Evolutionary conservation across 2,797 vertebrate genomes (phyloP).

Genomic region (Liparis tanakae): DNA sequence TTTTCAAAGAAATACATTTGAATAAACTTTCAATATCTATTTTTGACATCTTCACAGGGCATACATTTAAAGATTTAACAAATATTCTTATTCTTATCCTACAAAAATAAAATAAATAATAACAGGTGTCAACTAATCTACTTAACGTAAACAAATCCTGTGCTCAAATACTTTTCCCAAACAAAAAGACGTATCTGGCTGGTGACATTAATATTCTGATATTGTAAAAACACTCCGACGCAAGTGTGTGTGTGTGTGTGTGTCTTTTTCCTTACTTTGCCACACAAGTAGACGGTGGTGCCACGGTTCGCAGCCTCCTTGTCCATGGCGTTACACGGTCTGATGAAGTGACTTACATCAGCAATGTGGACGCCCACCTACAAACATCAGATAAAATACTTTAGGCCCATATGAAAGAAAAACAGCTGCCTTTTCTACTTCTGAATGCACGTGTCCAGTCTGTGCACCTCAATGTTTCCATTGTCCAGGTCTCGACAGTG

Average conservation of each 20-base stretch:
- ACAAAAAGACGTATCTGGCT: not conserved
- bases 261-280: slow-evolving; percentile 87
- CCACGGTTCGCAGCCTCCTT: slow-evolving; percentile 94
- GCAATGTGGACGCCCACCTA: slow-evolving; percentile 98
- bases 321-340: slow-evolving; percentile 94
- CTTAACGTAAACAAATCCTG: not conserved
- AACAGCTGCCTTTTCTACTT: not conserved
- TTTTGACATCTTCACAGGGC: not conserved
- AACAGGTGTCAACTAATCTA: not conserved
- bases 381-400: not conserved
- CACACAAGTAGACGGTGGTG: slow-evolving; percentile 97
- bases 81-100: too few species aligned
- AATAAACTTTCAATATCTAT: not conserved
- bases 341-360: slow-evolving; percentile 98
- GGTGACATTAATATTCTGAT: too few species aligned
- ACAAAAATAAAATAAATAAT: too few species aligned
- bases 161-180: not conserved
- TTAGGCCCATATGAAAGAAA: not conserved
- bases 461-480: slow-evolving; percentile 91
- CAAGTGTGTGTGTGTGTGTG: not conserved
- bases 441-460: not conserved
- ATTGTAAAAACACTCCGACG: not conserved
- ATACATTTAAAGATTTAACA: not conserved
- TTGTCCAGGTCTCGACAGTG: slow-evolving; percentile 90
- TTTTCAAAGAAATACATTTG: not conserved